phyloP scores from a whole-genome alignment of 35 echinoderm and acorn worm genomes.

The Lytechinus pictus region DNA sequence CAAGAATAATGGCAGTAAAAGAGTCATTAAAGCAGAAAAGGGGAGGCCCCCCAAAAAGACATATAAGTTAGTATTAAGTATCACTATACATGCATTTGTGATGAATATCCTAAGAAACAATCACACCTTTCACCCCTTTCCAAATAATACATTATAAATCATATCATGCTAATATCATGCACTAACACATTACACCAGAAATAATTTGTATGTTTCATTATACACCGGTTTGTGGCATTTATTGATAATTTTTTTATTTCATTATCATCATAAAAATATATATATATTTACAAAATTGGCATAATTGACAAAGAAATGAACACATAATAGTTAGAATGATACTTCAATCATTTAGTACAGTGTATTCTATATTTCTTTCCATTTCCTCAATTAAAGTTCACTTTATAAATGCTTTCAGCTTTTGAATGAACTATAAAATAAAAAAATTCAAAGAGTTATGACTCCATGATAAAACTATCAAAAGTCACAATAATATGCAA shows the following conservation, averaged over 20 bases:
- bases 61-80: no score
- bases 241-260: neutral
- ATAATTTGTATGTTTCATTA: neutral
- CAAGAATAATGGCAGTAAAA: no score
- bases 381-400: neutral
- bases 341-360: neutral
- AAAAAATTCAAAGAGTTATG: neutral
- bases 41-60: no score
- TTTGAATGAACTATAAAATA: neutral
- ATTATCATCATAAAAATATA: conserved; percentile 16
- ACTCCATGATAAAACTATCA: neutral
- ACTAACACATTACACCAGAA: neutral
- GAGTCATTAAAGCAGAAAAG: no score
- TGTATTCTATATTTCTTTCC: neutral
- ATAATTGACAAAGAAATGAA: neutral
- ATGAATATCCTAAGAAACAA: no score
- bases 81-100: no score
- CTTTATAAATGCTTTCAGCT: neutral
- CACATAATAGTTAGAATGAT: neutral
- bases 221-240: neutral
- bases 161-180: neutral
- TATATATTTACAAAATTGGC: neutral
- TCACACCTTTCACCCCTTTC: no score
- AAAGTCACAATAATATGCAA: neutral
- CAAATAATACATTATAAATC: no score